Evolutionary conservation across 2,888 invertebrate species (phyloP).

Genomic region (Cerceris ruficornis): DNA sequence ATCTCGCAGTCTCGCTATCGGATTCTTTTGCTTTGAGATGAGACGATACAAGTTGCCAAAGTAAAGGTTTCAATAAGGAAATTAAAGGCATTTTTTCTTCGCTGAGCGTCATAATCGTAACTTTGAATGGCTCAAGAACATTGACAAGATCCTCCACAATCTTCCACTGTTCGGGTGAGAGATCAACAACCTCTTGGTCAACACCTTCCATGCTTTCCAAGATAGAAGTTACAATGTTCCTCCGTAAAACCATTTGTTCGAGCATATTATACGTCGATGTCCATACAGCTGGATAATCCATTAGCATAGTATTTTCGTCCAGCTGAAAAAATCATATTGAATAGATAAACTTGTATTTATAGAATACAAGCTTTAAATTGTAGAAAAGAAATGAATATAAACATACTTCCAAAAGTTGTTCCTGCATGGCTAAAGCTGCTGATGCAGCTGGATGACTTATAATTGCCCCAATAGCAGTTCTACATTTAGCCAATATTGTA

Average conservation of each 20-base stretch:
- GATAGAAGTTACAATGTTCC: slow-evolving; percentile 76
- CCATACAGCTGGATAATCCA: slow-evolving; percentile 81
- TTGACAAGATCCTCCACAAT: slow-evolving; percentile 80
- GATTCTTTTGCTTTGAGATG: slow-evolving; percentile 80
- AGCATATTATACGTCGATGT: slow-evolving; percentile 82
- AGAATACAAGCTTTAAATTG: neutral
- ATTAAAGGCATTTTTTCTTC: slow-evolving; percentile 82
- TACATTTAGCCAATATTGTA: slow-evolving; percentile 79
- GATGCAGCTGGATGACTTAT: slow-evolving; percentile 75
- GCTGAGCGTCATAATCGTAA: slow-evolving; percentile 82
- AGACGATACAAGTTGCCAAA: slow-evolving; percentile 82
- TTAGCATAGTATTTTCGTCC: slow-evolving; percentile 75
- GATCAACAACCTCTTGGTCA: slow-evolving; percentile 75
- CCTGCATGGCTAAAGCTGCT: slow-evolving; percentile 77
- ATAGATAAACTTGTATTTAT: neutral
- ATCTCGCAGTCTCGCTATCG: slow-evolving; percentile 77
- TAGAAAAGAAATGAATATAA: neutral
- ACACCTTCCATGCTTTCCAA: slow-evolving; percentile 77
- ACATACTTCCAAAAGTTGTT: slow-evolving; percentile 77
- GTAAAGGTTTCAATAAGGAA: slow-evolving; percentile 82
- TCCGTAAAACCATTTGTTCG: slow-evolving; percentile 79
- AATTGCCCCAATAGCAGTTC: slow-evolving; percentile 79
- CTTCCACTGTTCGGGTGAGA: slow-evolving; percentile 80
- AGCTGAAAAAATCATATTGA: slow-evolving; percentile 60
- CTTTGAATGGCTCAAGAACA: slow-evolving; percentile 82